phyloP scores from a whole-genome alignment of 1,140 invertebrate species.

The Trissolcus basalis region DNA sequence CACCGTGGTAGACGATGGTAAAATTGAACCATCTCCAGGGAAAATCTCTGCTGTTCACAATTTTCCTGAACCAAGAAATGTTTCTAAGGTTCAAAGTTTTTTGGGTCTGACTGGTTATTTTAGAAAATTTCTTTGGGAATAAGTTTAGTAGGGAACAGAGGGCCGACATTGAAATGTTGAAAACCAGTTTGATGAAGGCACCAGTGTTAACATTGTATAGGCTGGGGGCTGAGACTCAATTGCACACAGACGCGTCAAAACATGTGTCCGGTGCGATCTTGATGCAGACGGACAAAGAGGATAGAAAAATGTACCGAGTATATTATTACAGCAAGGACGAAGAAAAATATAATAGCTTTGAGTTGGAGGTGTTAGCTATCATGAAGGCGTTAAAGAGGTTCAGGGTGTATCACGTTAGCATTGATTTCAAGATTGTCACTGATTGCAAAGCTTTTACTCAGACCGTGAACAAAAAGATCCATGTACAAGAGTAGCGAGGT shows the following conservation, averaged over 20 bases:
- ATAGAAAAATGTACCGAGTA: neutral
- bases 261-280: neutral
- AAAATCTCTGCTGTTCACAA: neutral
- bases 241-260: neutral
- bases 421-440: neutral
- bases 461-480: constrained; percentile 2
- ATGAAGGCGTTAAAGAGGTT: neutral
- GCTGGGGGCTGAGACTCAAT: neutral
- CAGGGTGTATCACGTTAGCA: neutral
- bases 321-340: neutral
- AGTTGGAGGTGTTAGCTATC: neutral
- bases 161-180: neutral
- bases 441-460: neutral
- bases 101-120: neutral
- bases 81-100: neutral
- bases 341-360: neutral
- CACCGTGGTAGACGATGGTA: neutral
- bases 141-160: neutral
- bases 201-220: neutral
- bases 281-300: neutral
- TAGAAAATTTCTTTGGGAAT: neutral
- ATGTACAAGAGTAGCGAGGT: neutral
- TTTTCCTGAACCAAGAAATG: neutral
- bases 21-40: neutral
- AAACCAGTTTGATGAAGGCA: neutral